Evolutionary conservation across 53 echinoderm and acorn worm species (phyloP), one percentile per base, ranked within the genome.

Genomic region (Zoroaster sp.): DNA sequence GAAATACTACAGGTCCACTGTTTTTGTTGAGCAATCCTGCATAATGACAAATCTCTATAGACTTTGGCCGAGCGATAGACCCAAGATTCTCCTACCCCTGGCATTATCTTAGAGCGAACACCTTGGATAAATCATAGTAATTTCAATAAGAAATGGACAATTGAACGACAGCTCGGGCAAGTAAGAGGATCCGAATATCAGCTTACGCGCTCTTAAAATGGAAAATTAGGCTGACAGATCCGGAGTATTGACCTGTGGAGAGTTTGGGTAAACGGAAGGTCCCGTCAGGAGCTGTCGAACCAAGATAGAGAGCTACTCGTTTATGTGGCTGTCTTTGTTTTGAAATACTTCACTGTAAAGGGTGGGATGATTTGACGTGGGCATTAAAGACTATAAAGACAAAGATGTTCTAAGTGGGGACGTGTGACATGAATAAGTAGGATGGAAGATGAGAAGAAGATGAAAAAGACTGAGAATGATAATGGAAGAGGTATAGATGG

Each of bases 71-170:
- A 59, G 5, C 63, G 63, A n/a, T 1, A 1, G 1, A 59, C 21
- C 28, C 23, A 28, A 25, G 63, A 10, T 10, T 18, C 76, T 49
- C 14, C 35, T 15, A 44, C 32, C 30, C 75, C 76, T 31, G 47
- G 15, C 41, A 32, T 47, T 47, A 49, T 42, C 33, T 18, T 30
- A 33, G 5, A 51, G 15, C 76, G n/a, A 30, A 76, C 21, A 76
- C 76, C 76, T 76, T 41, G 17, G 51, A 47, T 52, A 76, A 76
- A 52, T 47, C 76, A 47, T 33, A 17, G 52, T 23, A 54, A 78
- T 78, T 78, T 38, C 78, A 78, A 59, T 78, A 78, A 63, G 35
- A 78, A 38, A 40, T 54, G 78, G 55, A 30, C 78, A 78, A 78
- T 59, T 37, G 63, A 45, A 59, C 63, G 55, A 59, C 59, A 55